A percentile compares a stretch with the other conserved stretches of the same genome.
These are phyloP conservation scores for Minunthozetes semirufus DNA, from an alignment of 2,888 invertebrate species.

Conservation along the genomic window DNA sequence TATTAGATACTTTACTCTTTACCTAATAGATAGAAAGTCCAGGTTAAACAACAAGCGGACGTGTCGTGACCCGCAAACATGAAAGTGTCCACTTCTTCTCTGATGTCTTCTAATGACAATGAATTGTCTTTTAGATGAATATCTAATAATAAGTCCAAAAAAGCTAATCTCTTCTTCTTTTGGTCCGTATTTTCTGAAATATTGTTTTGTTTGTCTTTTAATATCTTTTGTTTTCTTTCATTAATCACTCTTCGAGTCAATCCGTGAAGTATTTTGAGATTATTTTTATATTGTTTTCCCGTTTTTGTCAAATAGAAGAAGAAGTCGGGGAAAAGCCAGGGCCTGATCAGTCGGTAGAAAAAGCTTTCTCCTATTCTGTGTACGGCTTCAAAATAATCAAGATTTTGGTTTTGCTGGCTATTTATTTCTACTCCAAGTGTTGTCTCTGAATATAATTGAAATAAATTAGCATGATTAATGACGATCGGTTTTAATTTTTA, in stretches of 20 bases:
- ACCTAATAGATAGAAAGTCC: conserved; percentile 41
- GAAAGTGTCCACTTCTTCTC: conserved; percentile 51
- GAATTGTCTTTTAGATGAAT: conserved; percentile 44
- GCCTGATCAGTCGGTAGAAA: not conserved
- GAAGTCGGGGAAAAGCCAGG: conserved; percentile 20
- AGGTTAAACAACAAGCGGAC: conserved; percentile 40
- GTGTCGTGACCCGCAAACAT: conserved; percentile 45
- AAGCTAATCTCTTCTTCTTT: conserved; percentile 46
- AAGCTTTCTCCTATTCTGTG: not conserved
- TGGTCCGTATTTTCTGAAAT: not conserved
- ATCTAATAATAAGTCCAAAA: conserved; percentile 51
- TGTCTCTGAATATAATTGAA: conserved; percentile 7
- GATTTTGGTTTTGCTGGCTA: not conserved
- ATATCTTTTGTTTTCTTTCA: conserved; percentile 16
- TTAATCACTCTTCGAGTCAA: conserved; percentile 23
- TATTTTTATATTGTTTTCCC: not conserved
- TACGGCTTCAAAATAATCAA: not conserved
- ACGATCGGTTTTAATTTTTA: too few species aligned
- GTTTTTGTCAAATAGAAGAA: not conserved
- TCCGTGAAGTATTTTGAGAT: conserved; percentile 19
- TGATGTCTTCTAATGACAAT: conserved; percentile 49
- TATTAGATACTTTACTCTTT: not conserved
- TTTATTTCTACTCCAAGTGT: not conserved
- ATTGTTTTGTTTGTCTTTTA: not conserved
- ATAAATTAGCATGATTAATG: not conserved